Evolutionary conservation across 2,888 invertebrate species (phyloP).

Genomic region (Eucriotettix oculatus): DNA sequence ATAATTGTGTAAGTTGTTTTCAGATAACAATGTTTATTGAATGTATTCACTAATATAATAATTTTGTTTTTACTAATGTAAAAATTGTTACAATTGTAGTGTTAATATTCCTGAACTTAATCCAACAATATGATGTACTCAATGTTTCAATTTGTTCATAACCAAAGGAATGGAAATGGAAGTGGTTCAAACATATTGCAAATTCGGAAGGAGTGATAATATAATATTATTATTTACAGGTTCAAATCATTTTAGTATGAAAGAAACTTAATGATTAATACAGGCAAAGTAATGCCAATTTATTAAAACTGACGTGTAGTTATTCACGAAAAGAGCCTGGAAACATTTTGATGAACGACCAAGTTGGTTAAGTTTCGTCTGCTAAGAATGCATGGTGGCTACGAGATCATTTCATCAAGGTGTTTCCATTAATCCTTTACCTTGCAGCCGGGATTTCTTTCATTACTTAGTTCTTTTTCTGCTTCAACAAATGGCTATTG

Average conservation of each 20-base stretch:
- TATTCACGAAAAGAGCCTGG: slow-evolving; percentile 15
- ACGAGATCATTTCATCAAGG: slow-evolving; percentile 27
- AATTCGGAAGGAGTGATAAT: not conserved
- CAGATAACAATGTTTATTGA: not conserved
- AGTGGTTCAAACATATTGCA: not conserved
- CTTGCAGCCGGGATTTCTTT: slow-evolving; percentile 22
- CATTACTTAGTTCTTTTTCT: not conserved
- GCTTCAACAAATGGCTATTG: not conserved
- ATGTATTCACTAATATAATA: not conserved
- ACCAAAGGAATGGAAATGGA: not conserved
- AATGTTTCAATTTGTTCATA: not conserved
- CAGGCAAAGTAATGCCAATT: not conserved
- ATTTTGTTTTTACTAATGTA: not conserved
- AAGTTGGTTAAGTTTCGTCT: not conserved
- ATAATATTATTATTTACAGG: slow-evolving; percentile 1
- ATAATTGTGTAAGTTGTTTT: not conserved
- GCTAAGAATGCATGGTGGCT: slow-evolving; percentile 13
- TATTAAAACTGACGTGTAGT: not conserved
- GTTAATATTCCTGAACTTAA: not conserved
- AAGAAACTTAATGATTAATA: not conserved
- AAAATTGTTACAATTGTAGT: not conserved
- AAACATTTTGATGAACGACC: slow-evolving; percentile 30
- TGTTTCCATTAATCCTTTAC: slow-evolving; percentile 28
- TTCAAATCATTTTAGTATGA: not conserved
- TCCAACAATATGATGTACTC: not conserved